These are phyloP conservation scores for Philaethria dido DNA, from an alignment of 2,888 invertebrate genomes.

Conservation along the genomic window DNA sequence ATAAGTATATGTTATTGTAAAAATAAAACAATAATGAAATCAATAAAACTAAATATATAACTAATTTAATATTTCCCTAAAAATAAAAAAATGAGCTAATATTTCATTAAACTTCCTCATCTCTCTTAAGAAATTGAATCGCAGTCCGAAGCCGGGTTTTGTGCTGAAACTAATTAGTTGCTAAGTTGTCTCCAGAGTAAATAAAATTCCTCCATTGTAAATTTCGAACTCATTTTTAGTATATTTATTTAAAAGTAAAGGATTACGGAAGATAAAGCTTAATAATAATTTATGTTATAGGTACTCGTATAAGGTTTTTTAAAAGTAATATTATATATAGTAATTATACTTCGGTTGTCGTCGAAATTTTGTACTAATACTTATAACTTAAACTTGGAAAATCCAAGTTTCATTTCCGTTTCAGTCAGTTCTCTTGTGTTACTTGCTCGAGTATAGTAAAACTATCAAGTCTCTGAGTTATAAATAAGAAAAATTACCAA, in stretches of 20 bases:
- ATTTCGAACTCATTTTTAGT: slow-evolving; percentile 9
- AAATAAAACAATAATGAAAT: no score
- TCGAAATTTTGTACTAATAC: no score
- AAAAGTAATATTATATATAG: no score
- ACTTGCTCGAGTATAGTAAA: no score
- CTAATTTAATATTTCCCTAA: background rate
- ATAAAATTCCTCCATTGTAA: slow-evolving; percentile 25
- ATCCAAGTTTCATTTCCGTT: no score
- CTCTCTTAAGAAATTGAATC: slow-evolving; percentile 29
- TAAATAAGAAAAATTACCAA: no score
- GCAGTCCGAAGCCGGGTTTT: slow-evolving; percentile 23
- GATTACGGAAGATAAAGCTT: background rate
- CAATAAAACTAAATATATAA: background rate
- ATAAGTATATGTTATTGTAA: no score
- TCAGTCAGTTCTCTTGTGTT: no score
- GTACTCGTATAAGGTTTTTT: no score
- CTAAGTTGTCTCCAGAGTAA: slow-evolving; percentile 30
- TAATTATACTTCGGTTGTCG: no score
- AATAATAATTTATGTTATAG: background rate
- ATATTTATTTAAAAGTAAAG: slow-evolving; percentile 9
- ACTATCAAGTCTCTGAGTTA: no score
- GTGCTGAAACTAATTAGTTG: slow-evolving; percentile 31
- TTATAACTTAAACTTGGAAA: no score
- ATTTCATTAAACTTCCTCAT: slow-evolving; percentile 28
- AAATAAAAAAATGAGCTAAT: background rate